These are phyloP conservation scores for Drosophila pseudoobscura DNA, from an alignment of 1,140 invertebrate species.

Conservation along the genomic window DNA sequence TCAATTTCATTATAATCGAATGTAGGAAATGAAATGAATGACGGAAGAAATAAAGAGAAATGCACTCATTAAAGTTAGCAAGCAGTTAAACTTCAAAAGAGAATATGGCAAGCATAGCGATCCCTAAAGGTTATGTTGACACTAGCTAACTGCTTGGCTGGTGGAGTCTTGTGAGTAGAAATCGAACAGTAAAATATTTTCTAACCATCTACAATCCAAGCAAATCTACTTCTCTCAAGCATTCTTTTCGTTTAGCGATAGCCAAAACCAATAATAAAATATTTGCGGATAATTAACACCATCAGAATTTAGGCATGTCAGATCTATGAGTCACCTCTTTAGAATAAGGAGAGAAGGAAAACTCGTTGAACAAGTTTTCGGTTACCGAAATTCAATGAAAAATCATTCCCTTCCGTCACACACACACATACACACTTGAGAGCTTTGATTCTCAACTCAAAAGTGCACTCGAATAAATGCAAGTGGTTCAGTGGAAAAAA, in stretches of 20 bases:
- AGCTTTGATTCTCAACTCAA: slow-evolving; percentile 35
- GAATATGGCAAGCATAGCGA: too few species aligned
- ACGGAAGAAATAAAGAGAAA: too few species aligned
- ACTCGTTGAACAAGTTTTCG: slow-evolving; percentile 39
- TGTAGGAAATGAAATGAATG: too few species aligned
- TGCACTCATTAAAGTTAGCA: background rate
- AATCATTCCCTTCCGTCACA: slow-evolving; percentile 11
- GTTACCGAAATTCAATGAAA: slow-evolving; percentile 26
- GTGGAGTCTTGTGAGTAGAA: too few species aligned
- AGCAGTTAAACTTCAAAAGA: too few species aligned
- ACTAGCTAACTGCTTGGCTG: too few species aligned
- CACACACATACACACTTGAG: background rate
- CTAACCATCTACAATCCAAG: too few species aligned
- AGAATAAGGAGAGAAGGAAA: slow-evolving; percentile 18
- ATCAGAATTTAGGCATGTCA: slow-evolving; percentile 27
- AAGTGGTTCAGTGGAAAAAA: slow-evolving; percentile 20
- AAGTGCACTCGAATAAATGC: slow-evolving; percentile 21
- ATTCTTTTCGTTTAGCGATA: slow-evolving; percentile 10
- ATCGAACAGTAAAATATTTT: too few species aligned
- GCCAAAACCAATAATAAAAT: slow-evolving; percentile 9
- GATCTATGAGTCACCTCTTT: slow-evolving; percentile 27
- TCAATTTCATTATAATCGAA: slow-evolving; percentile 7
- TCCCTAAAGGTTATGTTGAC: too few species aligned
- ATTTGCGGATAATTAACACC: slow-evolving; percentile 42
- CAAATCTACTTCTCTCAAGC: too few species aligned